Evolutionary conservation across 2,888 invertebrate species (phyloP).

Genomic region (Patella ulyssiponensis): DNA sequence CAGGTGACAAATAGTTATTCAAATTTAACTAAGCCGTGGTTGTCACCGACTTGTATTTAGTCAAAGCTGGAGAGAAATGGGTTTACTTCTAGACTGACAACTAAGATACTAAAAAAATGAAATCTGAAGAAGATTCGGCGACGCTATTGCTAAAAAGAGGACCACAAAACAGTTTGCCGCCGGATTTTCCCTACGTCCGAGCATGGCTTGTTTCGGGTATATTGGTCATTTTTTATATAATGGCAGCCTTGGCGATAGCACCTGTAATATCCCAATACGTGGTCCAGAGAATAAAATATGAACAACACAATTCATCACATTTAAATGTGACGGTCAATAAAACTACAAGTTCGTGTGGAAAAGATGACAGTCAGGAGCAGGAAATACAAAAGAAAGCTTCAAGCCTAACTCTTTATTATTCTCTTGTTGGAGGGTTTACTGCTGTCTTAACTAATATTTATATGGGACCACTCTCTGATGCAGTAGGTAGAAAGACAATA

Average conservation of each 20-base stretch:
- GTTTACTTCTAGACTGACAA: too few relatives aligned
- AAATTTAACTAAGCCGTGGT: too few relatives aligned
- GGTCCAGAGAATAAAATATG: background rate
- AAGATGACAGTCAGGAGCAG: too few relatives aligned
- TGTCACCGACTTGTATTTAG: too few relatives aligned
- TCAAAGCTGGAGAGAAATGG: too few relatives aligned
- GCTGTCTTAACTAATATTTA: background rate
- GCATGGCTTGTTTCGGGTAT: background rate
- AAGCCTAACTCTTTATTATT: background rate
- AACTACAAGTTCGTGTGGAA: too few relatives aligned
- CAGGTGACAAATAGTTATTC: too few relatives aligned
- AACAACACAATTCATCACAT: too few relatives aligned
- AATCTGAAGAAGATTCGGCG: too few relatives aligned
- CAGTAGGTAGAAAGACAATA: background rate
- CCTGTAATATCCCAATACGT: background rate
- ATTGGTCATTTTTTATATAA: background rate
- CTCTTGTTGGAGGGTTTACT: background rate
- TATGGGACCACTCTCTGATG: background rate
- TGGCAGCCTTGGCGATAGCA: background rate
- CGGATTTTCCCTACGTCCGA: background rate
- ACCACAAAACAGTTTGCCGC: background rate
- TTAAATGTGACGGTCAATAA: too few relatives aligned
- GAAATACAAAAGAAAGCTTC: background rate
- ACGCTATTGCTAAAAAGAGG: too few relatives aligned
- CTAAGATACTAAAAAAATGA: too few relatives aligned